A percentile compares a stretch with the other conserved stretches of the same genome.
Conservation (phyloP, 64 coral and sea anemone species). For the Montipora foliosa region DNA sequence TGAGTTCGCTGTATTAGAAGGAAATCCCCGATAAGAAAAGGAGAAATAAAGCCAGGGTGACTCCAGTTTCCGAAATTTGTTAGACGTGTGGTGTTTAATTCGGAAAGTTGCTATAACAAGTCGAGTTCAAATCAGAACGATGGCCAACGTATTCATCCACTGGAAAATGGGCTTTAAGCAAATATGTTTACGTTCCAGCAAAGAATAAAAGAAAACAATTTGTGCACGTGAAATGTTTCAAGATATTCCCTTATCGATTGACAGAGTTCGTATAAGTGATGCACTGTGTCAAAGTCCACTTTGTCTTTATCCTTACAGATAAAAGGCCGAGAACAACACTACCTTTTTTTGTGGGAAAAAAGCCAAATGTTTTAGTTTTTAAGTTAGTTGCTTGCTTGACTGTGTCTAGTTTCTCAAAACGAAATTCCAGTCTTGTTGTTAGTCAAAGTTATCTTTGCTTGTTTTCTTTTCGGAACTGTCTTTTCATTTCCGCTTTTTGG, state of each 20-base stretch:
- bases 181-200: not conserved
- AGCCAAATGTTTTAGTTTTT: not conserved
- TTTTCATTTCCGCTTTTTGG: no score
- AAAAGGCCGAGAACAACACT: not conserved
- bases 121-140: not conserved
- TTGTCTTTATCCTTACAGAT: not conserved
- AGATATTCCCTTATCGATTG: not conserved
- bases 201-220: not conserved
- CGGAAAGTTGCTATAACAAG: not conserved
- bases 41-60: no score
- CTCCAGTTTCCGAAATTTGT: not conserved
- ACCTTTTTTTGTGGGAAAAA: not conserved
- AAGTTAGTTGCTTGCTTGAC: not conserved
- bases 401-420: not conserved
- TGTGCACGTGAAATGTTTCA: slow-evolving; percentile 10
- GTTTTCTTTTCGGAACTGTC: not conserved
- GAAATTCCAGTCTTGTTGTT: not conserved
- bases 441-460: not conserved
- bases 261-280: not conserved
- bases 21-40: not conserved
- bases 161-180: not conserved
- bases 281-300: slow-evolving; percentile 28
- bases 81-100: not conserved
- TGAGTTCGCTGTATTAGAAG: not conserved
- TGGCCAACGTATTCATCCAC: not conserved